Conservation (phyloP, 2,888 invertebrate genomes). For the Erpobdella octoculata region DNA sequence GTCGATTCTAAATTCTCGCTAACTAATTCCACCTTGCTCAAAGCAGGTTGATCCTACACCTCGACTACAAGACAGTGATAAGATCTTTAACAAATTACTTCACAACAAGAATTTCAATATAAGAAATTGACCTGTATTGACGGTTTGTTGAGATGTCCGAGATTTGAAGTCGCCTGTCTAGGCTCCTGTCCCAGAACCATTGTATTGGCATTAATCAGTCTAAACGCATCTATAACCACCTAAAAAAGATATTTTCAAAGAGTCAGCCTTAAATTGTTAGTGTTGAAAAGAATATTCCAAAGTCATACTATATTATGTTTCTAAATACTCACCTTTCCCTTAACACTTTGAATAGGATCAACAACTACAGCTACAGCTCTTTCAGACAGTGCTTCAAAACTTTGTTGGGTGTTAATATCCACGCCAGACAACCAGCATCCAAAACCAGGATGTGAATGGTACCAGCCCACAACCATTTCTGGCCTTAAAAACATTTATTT, state of each 20-base stretch:
- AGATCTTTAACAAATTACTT: too few relatives aligned
- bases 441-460: conserved; percentile 98
- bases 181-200: conserved; percentile 98
- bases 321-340: conserved; percentile 59
- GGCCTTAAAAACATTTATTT: conserved; percentile 68
- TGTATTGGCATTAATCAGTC: conserved; percentile 97
- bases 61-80: too few relatives aligned
- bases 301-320: not conserved
- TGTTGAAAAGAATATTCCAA: not conserved
- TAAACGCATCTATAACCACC: conserved; percentile 99
- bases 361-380: conserved; percentile 98
- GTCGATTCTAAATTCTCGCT: not conserved
- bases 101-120: not conserved
- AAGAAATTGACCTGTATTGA: conserved; percentile 67
- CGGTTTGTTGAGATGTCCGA: conserved; percentile 95
- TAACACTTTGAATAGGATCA: conserved; percentile 97
- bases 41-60: too few relatives aligned
- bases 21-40: too few relatives aligned
- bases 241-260: conserved; percentile 49
- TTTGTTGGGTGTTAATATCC: conserved; percentile 98
- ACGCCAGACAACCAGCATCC: conserved; percentile 98
- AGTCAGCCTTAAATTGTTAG: not conserved
- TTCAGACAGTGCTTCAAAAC: conserved; percentile 94
- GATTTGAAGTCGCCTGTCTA: conserved; percentile 93
- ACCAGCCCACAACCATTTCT: conserved; percentile 98